Percentiles rank a stretch among this genome's conserved stretches.
These are phyloP conservation scores for Blastobasis lacticolella DNA, from an alignment of 2,888 invertebrate genomes.

Conservation along the genomic window DNA sequence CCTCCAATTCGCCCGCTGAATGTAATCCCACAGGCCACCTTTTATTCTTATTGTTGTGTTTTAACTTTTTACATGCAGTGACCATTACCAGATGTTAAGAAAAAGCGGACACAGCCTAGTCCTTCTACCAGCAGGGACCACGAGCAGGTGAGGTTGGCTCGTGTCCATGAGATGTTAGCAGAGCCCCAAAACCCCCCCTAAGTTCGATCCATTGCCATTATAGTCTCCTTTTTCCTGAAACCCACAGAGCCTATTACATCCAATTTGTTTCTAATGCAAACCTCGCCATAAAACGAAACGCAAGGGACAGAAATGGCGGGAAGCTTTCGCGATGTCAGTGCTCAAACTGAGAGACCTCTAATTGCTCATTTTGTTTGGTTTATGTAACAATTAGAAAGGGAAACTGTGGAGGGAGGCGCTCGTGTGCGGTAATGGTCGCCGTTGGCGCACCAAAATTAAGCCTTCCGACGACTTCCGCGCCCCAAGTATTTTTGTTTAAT, in stretches of 20 bases:
- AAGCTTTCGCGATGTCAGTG: slow-evolving; percentile 16
- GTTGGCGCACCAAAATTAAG: slow-evolving; percentile 48
- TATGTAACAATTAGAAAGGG: slow-evolving; percentile 57
- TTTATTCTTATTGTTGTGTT: no score
- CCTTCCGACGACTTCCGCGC: slow-evolving; percentile 24
- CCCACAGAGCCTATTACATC: neutral
- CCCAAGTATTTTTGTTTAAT: slow-evolving; percentile 31
- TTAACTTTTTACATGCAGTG: no score
- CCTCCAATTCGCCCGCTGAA: no score
- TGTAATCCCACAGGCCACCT: no score
- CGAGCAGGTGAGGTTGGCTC: no score
- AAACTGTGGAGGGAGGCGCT: slow-evolving; percentile 44
- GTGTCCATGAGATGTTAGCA: no score
- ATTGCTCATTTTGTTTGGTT: slow-evolving; percentile 53
- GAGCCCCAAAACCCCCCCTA: no score
- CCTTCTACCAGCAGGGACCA: no score
- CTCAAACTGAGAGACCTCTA: slow-evolving; percentile 24
- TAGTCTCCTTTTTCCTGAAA: no score
- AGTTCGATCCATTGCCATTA: no score
- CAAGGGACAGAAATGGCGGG: slow-evolving; percentile 9
- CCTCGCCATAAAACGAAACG: slow-evolving; percentile 9
- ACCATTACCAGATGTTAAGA: no score
- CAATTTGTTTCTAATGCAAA: slow-evolving; percentile 2
- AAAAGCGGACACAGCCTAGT: no score
- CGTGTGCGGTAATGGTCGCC: slow-evolving; percentile 36